Conservation (phyloP, 2,797 vertebrate species). For the Ptychobarbus kaznakovi region DNA sequence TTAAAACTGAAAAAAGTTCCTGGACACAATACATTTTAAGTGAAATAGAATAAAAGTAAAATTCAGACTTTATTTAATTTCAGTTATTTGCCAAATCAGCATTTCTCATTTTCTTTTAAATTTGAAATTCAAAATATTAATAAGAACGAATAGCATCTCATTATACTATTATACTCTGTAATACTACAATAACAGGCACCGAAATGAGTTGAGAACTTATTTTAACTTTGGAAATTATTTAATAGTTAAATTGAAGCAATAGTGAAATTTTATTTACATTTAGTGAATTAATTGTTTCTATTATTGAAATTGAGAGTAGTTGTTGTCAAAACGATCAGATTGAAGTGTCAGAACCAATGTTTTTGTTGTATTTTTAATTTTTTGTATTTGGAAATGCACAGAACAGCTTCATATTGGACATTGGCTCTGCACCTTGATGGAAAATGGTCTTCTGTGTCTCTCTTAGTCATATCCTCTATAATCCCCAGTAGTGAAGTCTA, state of each 20-base stretch:
- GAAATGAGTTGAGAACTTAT: neutral
- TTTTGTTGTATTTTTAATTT: neutral
- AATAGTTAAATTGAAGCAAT: neutral
- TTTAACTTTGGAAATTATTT: neutral
- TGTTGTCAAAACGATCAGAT: neutral
- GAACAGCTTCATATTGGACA: neutral
- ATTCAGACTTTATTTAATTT: neutral
- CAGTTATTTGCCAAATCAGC: neutral
- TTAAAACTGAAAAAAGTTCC: neutral
- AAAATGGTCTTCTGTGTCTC: neutral
- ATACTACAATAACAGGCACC: neutral
- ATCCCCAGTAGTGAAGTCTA: constrained; percentile 10
- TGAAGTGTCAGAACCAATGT: neutral
- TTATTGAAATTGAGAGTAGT: neutral
- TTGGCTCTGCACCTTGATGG: neutral
- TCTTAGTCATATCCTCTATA: constrained; percentile 2
- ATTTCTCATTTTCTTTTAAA: neutral
- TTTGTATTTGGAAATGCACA: neutral
- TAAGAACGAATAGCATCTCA: neutral
- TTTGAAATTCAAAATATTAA: neutral
- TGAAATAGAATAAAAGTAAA: neutral
- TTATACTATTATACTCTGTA: neutral
- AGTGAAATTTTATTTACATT: neutral
- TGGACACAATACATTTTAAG: neutral
- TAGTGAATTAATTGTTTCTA: neutral